Base-by-base conservation (phyloP, 1,140 invertebrate genomes). In the Eupristina koningsbergeri region DNA sequence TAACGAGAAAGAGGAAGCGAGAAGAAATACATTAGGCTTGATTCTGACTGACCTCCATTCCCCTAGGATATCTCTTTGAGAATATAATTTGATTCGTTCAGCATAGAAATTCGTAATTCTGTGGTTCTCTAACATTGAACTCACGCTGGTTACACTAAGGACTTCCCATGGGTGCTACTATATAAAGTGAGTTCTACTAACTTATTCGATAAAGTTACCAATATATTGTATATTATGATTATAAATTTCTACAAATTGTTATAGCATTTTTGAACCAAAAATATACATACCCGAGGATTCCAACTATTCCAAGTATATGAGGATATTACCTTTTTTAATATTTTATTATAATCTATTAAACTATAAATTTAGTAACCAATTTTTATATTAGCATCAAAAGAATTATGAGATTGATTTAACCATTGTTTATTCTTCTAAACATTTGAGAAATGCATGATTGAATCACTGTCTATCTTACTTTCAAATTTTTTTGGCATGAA, bases 111-210 rank as follows among this genome's bases (percentile, higher is more conserved):
- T 87, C 85, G 81, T 77, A 87, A 88, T 88, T 86, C 85, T 47
- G 41, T 19, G 86, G 13, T 26, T 74, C 6, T 50, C 1, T 15
- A 17, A 50, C 47, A 15, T 15, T 58, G 26, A 5, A 58, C 26
- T 5, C 53, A 58, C 13, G 26, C 53, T 22, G 53, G 83, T 86
- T 82, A 86, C 85, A 85, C 87, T 88, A 88, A 89, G 88, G 87
- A 88, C 86, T 17, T 88, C 89, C 89, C 89, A 74, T 47, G 89
- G 86, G 89, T 86, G 80, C 86, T 71, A 86, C 89, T 88, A 83
- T 75, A 84, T 29, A 63, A 53, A 53, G 67, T 9, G 22, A 85
- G 86, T 84, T 84, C 86, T 29, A 76, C 84, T 82, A 85, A 85
- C 87, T 88, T 87, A 88, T 87, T 75, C 86, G 73, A 74, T 17